Conservation (phyloP, 2,888 invertebrate species). For the Limnephilus lunatus region DNA sequence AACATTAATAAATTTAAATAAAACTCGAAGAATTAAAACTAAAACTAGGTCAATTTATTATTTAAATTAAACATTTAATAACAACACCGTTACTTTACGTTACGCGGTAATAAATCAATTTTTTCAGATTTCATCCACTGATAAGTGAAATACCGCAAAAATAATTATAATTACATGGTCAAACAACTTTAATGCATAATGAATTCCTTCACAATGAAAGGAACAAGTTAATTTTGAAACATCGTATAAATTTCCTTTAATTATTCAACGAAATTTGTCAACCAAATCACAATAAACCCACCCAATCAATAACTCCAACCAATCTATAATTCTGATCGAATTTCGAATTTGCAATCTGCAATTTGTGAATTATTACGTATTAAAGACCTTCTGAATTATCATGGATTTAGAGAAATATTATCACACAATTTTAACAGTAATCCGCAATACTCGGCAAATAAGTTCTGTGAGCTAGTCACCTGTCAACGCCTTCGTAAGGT, state of each 20-base stretch:
- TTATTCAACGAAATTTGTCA: constrained; percentile 28
- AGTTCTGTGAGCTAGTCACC: not conserved
- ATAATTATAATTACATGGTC: not conserved
- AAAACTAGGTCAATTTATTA: not conserved
- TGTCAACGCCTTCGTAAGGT: constrained; percentile 5
- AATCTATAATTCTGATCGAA: constrained; percentile 9
- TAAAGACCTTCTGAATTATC: not conserved
- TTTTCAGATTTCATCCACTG: not conserved
- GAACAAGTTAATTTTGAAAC: not conserved
- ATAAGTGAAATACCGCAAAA: not conserved
- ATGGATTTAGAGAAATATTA: not conserved
- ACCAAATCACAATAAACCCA: constrained; percentile 29
- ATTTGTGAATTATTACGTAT: not conserved
- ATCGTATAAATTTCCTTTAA: constrained; percentile 11
- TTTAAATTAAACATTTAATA: not conserved
- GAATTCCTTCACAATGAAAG: not conserved
- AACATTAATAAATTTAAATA: not conserved
- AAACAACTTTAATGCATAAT: not conserved
- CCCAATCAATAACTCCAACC: not conserved
- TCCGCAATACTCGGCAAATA: not conserved
- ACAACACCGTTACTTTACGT: not conserved
- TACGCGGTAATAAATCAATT: not conserved
- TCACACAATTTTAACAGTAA: not conserved
- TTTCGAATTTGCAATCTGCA: constrained; percentile 21
- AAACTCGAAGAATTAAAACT: not conserved